A percentile compares a stretch with the other conserved stretches of the same genome.
Conservation (phyloP, 2,888 invertebrate species). For the Ornithoptera alexandrae region DNA sequence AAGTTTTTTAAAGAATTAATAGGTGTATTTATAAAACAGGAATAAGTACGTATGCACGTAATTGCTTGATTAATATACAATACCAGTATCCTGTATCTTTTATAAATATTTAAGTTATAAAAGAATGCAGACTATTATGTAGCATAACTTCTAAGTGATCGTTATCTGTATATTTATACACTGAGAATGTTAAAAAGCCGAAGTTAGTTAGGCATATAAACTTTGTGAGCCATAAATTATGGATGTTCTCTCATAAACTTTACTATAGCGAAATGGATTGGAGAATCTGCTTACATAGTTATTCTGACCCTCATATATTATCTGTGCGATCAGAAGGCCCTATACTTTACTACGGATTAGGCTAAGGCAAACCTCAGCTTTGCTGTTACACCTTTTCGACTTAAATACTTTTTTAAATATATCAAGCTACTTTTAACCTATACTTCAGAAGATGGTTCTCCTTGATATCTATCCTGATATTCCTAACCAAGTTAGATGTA, state of each 20-base stretch:
- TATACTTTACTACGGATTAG: conserved; percentile 12
- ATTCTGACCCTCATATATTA: conserved; percentile 21
- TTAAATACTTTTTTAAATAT: neutral
- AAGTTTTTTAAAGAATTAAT: too few species aligned
- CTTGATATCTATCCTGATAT: too few species aligned
- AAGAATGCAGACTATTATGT: too few species aligned
- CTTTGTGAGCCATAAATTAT: conserved; percentile 15
- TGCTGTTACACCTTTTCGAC: neutral
- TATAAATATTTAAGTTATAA: too few species aligned
- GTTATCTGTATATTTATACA: neutral
- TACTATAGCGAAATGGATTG: conserved; percentile 20
- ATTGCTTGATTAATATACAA: too few species aligned
- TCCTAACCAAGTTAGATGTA: too few species aligned
- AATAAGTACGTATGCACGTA: too few species aligned
- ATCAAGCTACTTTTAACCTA: neutral
- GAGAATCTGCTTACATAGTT: conserved; percentile 27
- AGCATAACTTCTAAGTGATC: too few species aligned
- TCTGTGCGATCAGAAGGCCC: conserved; percentile 12
- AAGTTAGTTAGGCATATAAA: conserved; percentile 6
- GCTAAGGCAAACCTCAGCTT: conserved; percentile 3
- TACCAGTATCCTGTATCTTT: too few species aligned
- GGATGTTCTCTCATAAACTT: conserved; percentile 22
- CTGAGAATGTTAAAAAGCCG: neutral
- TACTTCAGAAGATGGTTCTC: too few species aligned
- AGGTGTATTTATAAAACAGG: too few species aligned